Percentiles rank a stretch among this genome's conserved stretches.
Conservation (phyloP, 2,113 vertebrate genomes). For the Madoqua kirkii region DNA sequence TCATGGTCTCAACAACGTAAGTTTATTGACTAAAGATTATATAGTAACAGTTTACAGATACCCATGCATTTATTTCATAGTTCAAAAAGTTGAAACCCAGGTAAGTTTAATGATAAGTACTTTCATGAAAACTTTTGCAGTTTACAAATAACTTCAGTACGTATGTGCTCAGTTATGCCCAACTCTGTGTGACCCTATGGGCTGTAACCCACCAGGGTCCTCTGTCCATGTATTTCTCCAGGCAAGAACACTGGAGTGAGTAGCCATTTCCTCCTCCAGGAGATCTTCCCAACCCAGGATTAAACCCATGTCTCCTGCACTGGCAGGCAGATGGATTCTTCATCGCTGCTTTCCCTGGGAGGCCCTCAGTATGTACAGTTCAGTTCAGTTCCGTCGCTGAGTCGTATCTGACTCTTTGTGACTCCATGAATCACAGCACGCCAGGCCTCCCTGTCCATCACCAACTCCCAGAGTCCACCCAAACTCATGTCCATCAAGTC, state of each 20-base stretch:
- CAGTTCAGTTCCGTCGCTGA: no score
- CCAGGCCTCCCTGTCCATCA: no score
- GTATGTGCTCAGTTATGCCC: background rate
- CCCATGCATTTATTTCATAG: background rate
- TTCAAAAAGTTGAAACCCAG: background rate
- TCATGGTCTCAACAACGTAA: background rate
- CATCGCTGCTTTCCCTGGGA: background rate
- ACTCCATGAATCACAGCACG: no score
- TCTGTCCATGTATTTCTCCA: background rate
- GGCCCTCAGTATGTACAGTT: background rate
- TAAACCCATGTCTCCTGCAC: background rate
- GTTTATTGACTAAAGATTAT: background rate
- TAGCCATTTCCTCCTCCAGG: background rate
- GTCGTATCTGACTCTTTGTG: rapidly evolving
- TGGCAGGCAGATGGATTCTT: background rate
- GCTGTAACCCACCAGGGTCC: background rate
- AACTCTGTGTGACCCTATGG: rapidly evolving
- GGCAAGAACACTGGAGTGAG: background rate
- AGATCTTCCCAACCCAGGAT: background rate
- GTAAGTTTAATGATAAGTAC: background rate
- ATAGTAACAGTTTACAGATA: background rate
- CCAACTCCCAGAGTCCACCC: no score
- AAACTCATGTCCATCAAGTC: no score
- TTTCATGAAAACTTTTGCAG: background rate
- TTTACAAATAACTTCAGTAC: background rate